These are phyloP conservation scores for Agrypnia vestita DNA, from an alignment of 1,140 invertebrate genomes.

Conservation along the genomic window DNA sequence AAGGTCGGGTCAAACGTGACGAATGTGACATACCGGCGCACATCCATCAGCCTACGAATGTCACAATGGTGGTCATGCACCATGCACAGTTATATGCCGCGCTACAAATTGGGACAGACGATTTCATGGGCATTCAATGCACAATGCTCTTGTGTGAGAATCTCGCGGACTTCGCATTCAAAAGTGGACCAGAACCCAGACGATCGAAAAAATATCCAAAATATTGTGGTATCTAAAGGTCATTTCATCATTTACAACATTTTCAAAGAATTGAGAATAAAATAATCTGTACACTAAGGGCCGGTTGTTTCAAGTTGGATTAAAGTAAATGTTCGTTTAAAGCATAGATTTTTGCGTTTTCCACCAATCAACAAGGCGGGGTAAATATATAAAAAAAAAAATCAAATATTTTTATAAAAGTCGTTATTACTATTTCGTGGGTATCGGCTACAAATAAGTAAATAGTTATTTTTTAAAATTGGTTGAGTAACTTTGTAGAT, in stretches of 20 bases:
- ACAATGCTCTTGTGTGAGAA: neutral
- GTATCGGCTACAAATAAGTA: too few species aligned
- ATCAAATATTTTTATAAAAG: too few species aligned
- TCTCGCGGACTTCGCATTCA: neutral
- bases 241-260: neutral
- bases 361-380: too few species aligned
- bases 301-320: too few species aligned
- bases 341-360: too few species aligned
- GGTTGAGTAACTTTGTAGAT: too few species aligned
- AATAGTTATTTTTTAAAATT: too few species aligned
- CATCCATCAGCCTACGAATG: conserved; percentile 9
- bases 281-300: too few species aligned
- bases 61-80: conserved; percentile 16
- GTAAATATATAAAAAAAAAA: too few species aligned
- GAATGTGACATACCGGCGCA: conserved; percentile 2
- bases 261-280: neutral
- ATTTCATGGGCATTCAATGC: conserved; percentile 10
- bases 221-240: neutral
- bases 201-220: neutral
- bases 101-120: neutral
- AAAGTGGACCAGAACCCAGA: neutral
- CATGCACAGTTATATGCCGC: conserved; percentile 17
- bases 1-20: conserved; percentile 9
- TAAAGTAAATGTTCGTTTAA: too few species aligned
- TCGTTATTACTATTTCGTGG: too few species aligned